Evolutionary conservation across 2,113 vertebrate species (phyloP), one percentile per base, ranked within the genome.

Genomic region (Callionymus lyra): DNA sequence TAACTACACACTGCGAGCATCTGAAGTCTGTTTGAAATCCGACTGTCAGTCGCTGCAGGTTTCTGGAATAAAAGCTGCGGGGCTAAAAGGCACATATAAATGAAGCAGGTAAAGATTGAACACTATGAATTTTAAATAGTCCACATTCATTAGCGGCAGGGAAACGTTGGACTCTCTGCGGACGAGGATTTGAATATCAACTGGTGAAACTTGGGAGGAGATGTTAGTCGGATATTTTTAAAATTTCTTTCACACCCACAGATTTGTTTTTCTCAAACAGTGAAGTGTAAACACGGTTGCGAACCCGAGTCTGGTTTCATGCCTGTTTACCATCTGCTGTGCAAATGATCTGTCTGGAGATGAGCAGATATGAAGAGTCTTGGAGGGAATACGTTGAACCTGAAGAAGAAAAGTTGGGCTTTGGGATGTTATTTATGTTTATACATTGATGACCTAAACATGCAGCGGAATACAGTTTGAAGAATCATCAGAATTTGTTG

Each of bases 311-410:
- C 16, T 38, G 57, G 56, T 46, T 44, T 42, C 59, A 65, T 56
- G 63, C 47, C 36, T 34, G 49, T 59, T 45, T 57, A 47, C 64
- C 63, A 71, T 79, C 76, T 76, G 69, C 53, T 63, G 42, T 51
- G 45, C 38, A 27, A 59, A 47, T 44, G 46, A 33, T 47, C 34
- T 57, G 40, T 16, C 11, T 48, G 18, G 6, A 46, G 44, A 65
- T 62, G 32, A 50, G 21, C n/a, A n/a, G n/a, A n/a, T n/a, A n/a
- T n/a, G n/a, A n/a, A n/a, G n/a, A n/a, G n/a, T n/a, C n/a, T n/a
- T n/a, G n/a, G n/a, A n/a, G n/a, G n/a, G n/a, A n/a, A n/a, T n/a
- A 8, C 8, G 4, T 27, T 27, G 21, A 27, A 27, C 21, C 21
- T 8, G 8, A 27, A 27, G 21, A 27, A n/a, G n/a, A n/a, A n/a